A percentile compares a stretch with the other conserved stretches of the same genome.
Evolutionary conservation across 2,888 invertebrate genomes (phyloP).

Genomic region (Vesta saturnalis): DNA sequence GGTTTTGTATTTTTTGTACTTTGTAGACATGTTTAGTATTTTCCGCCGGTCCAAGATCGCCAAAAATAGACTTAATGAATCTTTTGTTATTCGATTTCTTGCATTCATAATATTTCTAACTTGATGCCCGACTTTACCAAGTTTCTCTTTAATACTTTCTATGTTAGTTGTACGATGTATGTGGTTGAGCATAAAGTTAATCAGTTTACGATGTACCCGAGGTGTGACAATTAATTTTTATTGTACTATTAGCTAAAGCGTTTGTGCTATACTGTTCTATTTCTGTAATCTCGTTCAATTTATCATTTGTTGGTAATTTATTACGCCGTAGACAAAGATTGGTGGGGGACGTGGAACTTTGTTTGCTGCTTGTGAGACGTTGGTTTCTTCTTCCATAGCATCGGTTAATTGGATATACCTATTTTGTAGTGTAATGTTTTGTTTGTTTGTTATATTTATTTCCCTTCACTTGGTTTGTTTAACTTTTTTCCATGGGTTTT

Average conservation of each 20-base stretch:
- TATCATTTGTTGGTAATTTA: slow-evolving; percentile 31
- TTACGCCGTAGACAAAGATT: too few relatives aligned
- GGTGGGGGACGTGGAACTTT: slow-evolving; percentile 27
- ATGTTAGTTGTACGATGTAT: slow-evolving; percentile 27
- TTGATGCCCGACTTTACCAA: slow-evolving; percentile 27
- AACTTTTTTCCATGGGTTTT: slow-evolving; percentile 17
- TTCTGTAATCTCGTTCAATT: slow-evolving; percentile 23
- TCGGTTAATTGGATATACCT: slow-evolving; percentile 17
- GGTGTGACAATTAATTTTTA: slow-evolving; percentile 27
- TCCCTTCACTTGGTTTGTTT: slow-evolving; percentile 16
- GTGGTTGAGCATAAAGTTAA: slow-evolving; percentile 21
- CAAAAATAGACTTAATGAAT: slow-evolving; percentile 32
- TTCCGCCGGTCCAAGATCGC: too few relatives aligned
- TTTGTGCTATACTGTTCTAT: slow-evolving; percentile 26
- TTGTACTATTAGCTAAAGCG: slow-evolving; percentile 27
- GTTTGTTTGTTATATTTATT: slow-evolving; percentile 13
- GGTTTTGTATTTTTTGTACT: slow-evolving; percentile 24
- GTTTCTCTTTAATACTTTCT: slow-evolving; percentile 20
- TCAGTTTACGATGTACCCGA: slow-evolving; percentile 29
- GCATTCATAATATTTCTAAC: slow-evolving; percentile 37
- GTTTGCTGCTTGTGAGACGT: slow-evolving; percentile 13
- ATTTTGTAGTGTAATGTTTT: slow-evolving; percentile 16
- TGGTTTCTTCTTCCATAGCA: background rate
- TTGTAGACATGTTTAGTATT: slow-evolving; percentile 34
- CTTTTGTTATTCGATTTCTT: slow-evolving; percentile 28